Conservation (phyloP, 2,113 vertebrate species). For the Microtus montanus region DNA sequence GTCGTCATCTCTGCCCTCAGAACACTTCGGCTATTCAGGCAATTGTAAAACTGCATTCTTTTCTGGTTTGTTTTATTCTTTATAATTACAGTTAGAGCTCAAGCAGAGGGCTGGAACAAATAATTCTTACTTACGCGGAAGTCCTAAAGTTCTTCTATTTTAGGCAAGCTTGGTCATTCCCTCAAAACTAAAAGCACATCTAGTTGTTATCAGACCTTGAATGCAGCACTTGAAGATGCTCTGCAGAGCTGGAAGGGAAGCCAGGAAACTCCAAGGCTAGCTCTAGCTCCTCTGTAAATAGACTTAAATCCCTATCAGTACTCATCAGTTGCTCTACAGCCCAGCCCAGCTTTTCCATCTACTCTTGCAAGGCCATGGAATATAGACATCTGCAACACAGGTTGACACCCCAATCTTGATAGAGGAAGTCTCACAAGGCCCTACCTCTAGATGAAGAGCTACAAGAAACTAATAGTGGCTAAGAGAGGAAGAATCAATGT, state of each 20-base stretch:
- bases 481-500: neutral
- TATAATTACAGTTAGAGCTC: constrained; percentile 7
- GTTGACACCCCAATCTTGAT: neutral
- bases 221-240: neutral
- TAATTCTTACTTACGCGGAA: neutral
- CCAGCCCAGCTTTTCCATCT: neutral
- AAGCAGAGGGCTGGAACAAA: neutral
- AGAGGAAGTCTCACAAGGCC: neutral
- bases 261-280: neutral
- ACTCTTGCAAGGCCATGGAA: neutral
- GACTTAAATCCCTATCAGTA: neutral
- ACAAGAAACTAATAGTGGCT: neutral
- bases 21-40: neutral
- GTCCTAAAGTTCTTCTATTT: neutral
- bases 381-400: neutral
- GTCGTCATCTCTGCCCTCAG: neutral
- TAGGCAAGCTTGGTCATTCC: neutral
- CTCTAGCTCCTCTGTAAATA: neutral
- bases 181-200: neutral
- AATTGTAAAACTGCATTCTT: neutral
- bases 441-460: neutral
- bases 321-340: neutral
- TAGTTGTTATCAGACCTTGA: neutral
- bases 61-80: neutral
- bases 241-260: neutral